phyloP scores from a whole-genome alignment of 2,797 vertebrate species.

The Smutsia gigantea region DNA sequence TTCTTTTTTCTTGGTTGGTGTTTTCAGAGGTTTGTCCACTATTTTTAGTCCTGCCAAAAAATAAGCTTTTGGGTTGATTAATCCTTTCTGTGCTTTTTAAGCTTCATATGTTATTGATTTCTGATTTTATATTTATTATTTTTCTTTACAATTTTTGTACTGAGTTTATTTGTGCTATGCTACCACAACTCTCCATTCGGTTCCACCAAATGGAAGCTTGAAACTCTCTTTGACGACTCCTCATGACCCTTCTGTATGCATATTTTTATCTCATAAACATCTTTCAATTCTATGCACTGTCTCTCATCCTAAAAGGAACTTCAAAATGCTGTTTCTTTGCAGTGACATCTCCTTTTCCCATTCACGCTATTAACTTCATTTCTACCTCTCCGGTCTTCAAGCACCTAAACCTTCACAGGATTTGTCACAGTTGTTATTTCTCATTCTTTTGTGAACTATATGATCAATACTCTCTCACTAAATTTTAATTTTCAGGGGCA shows the following conservation, averaged over 20 bases:
- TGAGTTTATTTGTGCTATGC: not conserved
- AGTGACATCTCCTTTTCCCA: not conserved
- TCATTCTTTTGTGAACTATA: not conserved
- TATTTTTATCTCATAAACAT: not conserved
- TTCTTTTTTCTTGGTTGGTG: not conserved
- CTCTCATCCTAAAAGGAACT: not conserved
- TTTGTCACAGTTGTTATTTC: not conserved
- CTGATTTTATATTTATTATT: not conserved
- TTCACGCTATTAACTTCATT: not conserved
- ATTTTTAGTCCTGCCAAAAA: not conserved
- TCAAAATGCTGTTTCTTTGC: not conserved
- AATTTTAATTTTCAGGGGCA: not conserved
- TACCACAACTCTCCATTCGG: not conserved
- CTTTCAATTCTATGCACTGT: not conserved
- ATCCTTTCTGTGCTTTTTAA: not conserved
- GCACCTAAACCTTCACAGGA: not conserved
- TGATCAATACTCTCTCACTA: not conserved
- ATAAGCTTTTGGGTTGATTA: not conserved
- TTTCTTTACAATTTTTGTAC: not conserved
- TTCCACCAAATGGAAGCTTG: not conserved
- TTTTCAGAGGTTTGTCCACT: not conserved
- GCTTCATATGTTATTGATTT: not conserved
- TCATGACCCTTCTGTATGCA: rapidly evolving
- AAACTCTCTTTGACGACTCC: not conserved
- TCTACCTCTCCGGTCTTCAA: not conserved